These are phyloP conservation scores for Brachionus angularis DNA, from an alignment of 1,140 invertebrate genomes.

Conservation along the genomic window DNA sequence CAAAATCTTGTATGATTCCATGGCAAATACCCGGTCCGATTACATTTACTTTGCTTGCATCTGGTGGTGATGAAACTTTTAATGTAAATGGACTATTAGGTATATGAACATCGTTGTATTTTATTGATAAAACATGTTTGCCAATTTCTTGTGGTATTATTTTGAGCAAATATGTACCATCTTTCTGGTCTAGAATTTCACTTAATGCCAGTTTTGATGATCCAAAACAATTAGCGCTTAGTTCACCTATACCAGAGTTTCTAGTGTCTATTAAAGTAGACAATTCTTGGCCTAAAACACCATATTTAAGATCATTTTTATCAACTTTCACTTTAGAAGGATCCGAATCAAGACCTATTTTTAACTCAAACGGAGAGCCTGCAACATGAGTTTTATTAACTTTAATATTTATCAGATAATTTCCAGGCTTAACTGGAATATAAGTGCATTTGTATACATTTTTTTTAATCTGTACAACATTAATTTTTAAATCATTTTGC, in stretches of 20 bases:
- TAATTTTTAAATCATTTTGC: constrained; percentile 54
- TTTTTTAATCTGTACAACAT: constrained; percentile 62
- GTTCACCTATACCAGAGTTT: constrained; percentile 79
- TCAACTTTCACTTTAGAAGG: constrained; percentile 60
- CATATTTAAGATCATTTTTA: constrained; percentile 84
- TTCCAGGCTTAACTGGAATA: constrained; percentile 67
- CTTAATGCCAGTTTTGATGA: constrained; percentile 80
- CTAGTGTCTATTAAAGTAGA: constrained; percentile 92
- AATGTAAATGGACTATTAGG: constrained; percentile 56
- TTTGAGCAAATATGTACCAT: constrained; percentile 91
- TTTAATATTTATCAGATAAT: constrained; percentile 76
- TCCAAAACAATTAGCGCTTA: constrained; percentile 95
- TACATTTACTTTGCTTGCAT: constrained; percentile 68
- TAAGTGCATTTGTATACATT: constrained; percentile 82
- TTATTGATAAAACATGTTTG: constrained; percentile 73
- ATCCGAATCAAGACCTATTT: constrained; percentile 72
- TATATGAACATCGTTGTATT: constrained; percentile 35
- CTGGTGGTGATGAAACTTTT: constrained; percentile 83
- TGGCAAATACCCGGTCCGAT: constrained; percentile 93
- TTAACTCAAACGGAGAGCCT: constrained; percentile 84
- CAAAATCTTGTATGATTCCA: constrained; percentile 88
- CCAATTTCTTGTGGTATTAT: constrained; percentile 91
- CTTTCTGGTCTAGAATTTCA: constrained; percentile 92
- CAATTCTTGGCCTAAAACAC: constrained; percentile 86
- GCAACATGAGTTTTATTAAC: constrained; percentile 82